These are phyloP conservation scores for Criorhina ranunculi DNA, from an alignment of 2,888 invertebrate species.

Conservation along the genomic window DNA sequence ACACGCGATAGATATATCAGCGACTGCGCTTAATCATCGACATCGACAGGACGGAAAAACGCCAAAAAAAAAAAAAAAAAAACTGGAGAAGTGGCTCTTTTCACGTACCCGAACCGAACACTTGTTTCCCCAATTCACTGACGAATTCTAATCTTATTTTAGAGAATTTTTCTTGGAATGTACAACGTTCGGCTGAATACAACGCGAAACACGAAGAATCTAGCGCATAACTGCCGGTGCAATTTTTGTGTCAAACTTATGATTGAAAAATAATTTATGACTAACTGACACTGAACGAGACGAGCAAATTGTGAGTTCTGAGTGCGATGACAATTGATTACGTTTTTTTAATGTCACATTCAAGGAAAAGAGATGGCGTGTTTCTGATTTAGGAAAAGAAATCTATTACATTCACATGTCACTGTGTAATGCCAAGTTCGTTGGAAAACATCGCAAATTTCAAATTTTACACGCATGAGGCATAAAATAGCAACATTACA, in stretches of 20 bases:
- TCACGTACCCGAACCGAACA: not conserved
- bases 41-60: not conserved
- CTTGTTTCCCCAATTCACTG: not conserved
- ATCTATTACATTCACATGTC: conserved; percentile 8
- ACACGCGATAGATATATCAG: conserved; percentile 40
- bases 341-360: conserved; percentile 14
- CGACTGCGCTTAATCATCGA: conserved; percentile 56
- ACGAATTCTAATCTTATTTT: not conserved
- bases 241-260: no score
- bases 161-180: conserved; percentile 13
- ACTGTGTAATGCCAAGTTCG: not conserved
- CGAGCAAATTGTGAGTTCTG: not conserved
- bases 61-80: conserved; percentile 10
- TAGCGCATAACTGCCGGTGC: conserved; percentile 26
- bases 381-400: not conserved
- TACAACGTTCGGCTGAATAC: not conserved
- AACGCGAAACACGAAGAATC: conserved; percentile 2
- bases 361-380: conserved; percentile 4
- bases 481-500: no score
- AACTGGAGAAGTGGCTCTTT: not conserved
- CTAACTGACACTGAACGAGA: not conserved
- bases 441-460: no score
- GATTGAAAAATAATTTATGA: conserved; percentile 9
- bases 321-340: not conserved
- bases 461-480: no score